These are phyloP conservation scores for Molorchus minor DNA, from an alignment of 2,888 invertebrate species.

Conservation along the genomic window DNA sequence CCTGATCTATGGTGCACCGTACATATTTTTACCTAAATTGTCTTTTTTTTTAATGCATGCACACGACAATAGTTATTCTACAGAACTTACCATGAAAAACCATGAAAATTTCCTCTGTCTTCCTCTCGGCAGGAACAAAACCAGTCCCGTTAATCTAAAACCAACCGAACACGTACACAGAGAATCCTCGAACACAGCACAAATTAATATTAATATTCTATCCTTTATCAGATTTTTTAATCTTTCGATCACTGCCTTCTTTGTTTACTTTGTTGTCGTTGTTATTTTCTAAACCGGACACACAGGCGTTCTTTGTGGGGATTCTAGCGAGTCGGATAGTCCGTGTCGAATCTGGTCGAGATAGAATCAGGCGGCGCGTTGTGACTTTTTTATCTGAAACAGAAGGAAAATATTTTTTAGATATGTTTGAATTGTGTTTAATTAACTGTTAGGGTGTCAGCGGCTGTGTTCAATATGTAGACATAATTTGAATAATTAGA, in stretches of 20 bases:
- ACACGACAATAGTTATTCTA: too few species aligned
- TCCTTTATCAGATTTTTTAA: neutral
- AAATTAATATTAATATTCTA: neutral
- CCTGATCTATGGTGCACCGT: too few species aligned
- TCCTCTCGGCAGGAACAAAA: slow-evolving; percentile 33
- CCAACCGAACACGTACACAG: neutral
- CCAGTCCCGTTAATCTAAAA: slow-evolving; percentile 5
- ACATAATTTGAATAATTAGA: slow-evolving; percentile 21
- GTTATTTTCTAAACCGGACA: slow-evolving; percentile 3
- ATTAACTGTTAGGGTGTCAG: neutral
- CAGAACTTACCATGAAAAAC: slow-evolving; percentile 61
- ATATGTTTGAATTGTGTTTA: neutral
- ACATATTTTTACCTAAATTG: too few species aligned
- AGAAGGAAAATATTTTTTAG: neutral
- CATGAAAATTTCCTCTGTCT: slow-evolving; percentile 52
- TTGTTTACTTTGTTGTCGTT: slow-evolving; percentile 11
- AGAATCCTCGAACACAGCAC: neutral
- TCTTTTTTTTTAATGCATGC: too few species aligned
- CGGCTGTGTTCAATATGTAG: neutral
- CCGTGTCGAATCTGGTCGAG: neutral
- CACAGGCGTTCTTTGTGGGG: neutral
- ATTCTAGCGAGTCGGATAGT: too few species aligned
- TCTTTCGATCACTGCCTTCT: neutral
- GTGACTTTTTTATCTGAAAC: slow-evolving; percentile 10
- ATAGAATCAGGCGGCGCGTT: neutral